A percentile compares a stretch with the other conserved stretches of the same genome.
Evolutionary conservation across 2,888 invertebrate species (phyloP).

Genomic region (Scaptomyza reducta): DNA sequence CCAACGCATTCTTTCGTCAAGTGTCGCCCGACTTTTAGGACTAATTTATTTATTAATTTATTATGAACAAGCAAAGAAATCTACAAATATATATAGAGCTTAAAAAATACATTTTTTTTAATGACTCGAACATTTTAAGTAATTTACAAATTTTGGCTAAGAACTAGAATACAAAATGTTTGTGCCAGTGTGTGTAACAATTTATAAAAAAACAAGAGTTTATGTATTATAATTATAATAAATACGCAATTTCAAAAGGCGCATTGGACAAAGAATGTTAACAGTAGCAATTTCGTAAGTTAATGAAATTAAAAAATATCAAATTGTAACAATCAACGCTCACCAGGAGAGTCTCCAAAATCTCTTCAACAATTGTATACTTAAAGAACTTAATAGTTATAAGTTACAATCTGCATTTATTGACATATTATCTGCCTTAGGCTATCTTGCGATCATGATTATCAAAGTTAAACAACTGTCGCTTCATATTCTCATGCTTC

Average conservation of each 20-base stretch:
- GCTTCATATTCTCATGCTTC: slow-evolving; percentile 83
- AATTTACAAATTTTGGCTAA: slow-evolving; percentile 34
- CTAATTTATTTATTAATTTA: slow-evolving; percentile 5
- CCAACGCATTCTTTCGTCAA: slow-evolving; percentile 87
- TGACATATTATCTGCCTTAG: slow-evolving; percentile 35
- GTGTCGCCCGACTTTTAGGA: slow-evolving; percentile 51
- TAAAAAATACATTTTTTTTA: slow-evolving; percentile 5
- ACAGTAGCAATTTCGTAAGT: slow-evolving; percentile 5
- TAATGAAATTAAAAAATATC: slow-evolving; percentile 32
- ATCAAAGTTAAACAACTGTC: slow-evolving; percentile 82
- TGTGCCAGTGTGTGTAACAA: slow-evolving; percentile 38
- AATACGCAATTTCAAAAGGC: slow-evolving; percentile 23
- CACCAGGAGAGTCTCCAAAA: slow-evolving; percentile 37
- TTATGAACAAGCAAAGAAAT: slow-evolving; percentile 14
- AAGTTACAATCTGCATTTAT: background rate
- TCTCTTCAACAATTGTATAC: slow-evolving; percentile 2
- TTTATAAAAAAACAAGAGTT: slow-evolving; percentile 29
- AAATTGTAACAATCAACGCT: slow-evolving; percentile 32
- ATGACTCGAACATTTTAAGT: slow-evolving; percentile 21
- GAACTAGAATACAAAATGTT: slow-evolving; percentile 46
- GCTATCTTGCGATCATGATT: slow-evolving; percentile 83
- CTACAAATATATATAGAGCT: slow-evolving; percentile 5
- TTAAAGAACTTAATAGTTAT: slow-evolving; percentile 8
- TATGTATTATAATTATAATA: slow-evolving; percentile 1
- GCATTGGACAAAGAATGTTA: slow-evolving; percentile 12